Evolutionary conservation across 2,888 invertebrate genomes (phyloP).

Genomic region (Macroteleia sp.): DNA sequence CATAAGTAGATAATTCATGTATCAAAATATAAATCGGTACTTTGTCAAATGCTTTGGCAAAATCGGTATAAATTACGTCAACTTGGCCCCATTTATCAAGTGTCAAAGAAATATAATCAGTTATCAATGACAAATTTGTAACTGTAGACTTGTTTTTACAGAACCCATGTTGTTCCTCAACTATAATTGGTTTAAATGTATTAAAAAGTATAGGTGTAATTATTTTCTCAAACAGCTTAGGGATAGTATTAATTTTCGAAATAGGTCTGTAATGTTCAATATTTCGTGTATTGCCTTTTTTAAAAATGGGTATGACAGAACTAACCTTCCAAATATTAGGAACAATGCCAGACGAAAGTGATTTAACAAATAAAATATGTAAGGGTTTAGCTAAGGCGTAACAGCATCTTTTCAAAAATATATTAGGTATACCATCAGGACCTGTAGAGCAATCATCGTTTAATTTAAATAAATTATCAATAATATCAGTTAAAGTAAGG

Average conservation of each 20-base stretch:
- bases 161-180: constrained; percentile 21
- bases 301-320: not conserved
- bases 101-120: no score
- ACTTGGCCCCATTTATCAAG: no score
- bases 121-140: no score
- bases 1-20: no score
- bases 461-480: not conserved
- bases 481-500: not conserved
- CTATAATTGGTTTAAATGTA: not conserved
- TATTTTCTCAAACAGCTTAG: not conserved
- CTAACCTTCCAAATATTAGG: not conserved
- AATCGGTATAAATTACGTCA: no score
- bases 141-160: no score
- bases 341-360: not conserved
- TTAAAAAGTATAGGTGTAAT: not conserved
- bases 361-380: constrained; percentile 8
- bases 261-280: not conserved
- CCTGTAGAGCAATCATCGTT: not conserved
- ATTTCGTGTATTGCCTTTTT: not conserved
- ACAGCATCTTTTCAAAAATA: not conserved
- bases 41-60: no score
- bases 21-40: no score
- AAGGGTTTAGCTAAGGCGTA: not conserved
- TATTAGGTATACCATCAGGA: constrained; percentile 1
- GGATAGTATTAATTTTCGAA: not conserved